These are phyloP conservation scores for Drosophila mulleri DNA, from an alignment of 2,888 invertebrate genomes.

Conservation along the genomic window DNA sequence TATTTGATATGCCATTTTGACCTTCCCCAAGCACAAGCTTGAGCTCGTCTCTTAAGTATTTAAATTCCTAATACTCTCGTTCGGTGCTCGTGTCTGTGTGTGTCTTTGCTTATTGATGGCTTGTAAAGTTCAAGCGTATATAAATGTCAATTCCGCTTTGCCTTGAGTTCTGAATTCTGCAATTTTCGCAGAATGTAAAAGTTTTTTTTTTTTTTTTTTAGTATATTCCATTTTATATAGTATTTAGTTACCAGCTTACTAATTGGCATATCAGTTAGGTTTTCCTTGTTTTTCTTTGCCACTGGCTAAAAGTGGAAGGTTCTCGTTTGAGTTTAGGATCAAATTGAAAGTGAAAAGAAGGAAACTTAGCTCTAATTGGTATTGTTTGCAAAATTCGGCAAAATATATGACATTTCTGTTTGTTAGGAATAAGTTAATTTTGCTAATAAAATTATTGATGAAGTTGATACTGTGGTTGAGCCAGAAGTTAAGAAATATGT, in stretches of 20 bases:
- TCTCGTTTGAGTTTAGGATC: background rate
- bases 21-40: conserved; percentile 1
- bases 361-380: background rate
- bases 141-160: conserved; percentile 1
- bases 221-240: background rate
- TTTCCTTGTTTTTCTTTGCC: background rate
- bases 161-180: background rate
- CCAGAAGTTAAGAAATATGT: too few relatives aligned
- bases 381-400: background rate
- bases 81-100: background rate
- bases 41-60: conserved; percentile 14
- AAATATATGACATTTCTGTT: background rate
- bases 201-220: background rate
- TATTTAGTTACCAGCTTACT: conserved; percentile 14
- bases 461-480: too few relatives aligned
- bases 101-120: conserved; percentile 8
- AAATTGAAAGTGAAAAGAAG: background rate
- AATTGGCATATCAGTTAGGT: background rate
- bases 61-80: conserved; percentile 18
- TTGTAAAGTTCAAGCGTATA: conserved; percentile 6
- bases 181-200: background rate
- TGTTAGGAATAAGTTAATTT: background rate
- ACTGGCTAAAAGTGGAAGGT: background rate
- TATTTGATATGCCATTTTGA: conserved; percentile 25
- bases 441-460: too few relatives aligned